phyloP scores from a whole-genome alignment of 2,113 vertebrate genomes.

The Peucedramus taeniatus region DNA sequence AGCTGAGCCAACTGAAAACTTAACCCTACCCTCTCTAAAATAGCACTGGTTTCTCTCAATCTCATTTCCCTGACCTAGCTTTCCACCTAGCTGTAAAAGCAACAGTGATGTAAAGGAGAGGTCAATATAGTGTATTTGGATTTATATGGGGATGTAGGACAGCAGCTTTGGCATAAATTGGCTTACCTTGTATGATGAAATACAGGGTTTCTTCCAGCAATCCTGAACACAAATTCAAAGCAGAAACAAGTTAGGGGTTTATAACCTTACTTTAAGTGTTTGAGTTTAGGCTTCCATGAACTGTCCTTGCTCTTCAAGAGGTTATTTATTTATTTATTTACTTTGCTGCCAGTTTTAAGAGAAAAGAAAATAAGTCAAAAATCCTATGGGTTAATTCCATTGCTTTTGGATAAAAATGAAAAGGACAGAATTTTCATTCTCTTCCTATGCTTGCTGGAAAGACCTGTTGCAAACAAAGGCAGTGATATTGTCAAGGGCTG shows the following conservation, averaged over 20 bases:
- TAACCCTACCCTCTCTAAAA: conserved; percentile 20
- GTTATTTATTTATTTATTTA: not conserved
- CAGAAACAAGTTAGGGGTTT: not conserved
- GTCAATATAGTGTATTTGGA: not conserved
- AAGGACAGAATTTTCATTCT: not conserved
- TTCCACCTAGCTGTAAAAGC: not conserved
- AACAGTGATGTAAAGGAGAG: not conserved
- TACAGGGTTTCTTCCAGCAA: not conserved
- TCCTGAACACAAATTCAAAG: not conserved
- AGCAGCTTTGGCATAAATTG: not conserved
- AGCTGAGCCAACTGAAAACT: conserved; percentile 17
- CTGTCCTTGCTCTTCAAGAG: not conserved
- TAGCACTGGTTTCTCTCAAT: not conserved
- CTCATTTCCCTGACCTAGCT: not conserved
- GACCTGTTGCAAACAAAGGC: not conserved
- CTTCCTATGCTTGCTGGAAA: not conserved
- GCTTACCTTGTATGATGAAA: not conserved
- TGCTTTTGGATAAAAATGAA: not conserved
- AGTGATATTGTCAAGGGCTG: not conserved
- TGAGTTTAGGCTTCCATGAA: not conserved
- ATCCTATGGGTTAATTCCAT: not conserved
- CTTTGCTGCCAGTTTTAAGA: not conserved
- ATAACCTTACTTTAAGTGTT: not conserved
- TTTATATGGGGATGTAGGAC: not conserved
- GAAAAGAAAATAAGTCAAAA: not conserved